These are phyloP conservation scores for Proterorhinus semilunaris DNA, from an alignment of 2,113 vertebrate species.

Conservation along the genomic window DNA sequence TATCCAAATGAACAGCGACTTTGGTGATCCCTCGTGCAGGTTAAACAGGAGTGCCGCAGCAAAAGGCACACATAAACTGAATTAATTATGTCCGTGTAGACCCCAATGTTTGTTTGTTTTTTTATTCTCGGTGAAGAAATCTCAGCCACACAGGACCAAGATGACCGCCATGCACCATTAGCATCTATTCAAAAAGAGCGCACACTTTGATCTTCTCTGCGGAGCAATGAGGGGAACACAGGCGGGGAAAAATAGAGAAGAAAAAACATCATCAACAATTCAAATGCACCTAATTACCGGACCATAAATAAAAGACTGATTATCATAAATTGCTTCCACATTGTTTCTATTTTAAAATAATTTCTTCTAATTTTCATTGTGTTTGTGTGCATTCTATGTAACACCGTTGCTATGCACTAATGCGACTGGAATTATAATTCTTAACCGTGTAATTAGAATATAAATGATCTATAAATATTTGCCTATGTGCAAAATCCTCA, in stretches of 20 bases:
- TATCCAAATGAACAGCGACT: conserved; percentile 17
- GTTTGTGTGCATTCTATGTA: conserved; percentile 20
- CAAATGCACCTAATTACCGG: conserved; percentile 78
- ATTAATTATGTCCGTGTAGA: conserved; percentile 67
- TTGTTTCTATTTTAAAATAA: conserved; percentile 73
- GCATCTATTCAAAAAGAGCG: conserved; percentile 63
- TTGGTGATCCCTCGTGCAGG: conserved; percentile 30
- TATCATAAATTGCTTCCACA: conserved; percentile 83
- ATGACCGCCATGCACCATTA: conserved; percentile 72
- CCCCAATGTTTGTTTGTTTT: conserved; percentile 51
- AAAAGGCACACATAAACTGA: conserved; percentile 58
- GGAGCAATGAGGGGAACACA: conserved; percentile 44
- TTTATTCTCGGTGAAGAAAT: conserved; percentile 28
- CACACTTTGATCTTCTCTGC: conserved; percentile 78
- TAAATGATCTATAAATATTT: conserved; percentile 75
- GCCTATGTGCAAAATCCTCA: conserved; percentile 50
- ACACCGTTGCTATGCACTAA: conserved; percentile 33
- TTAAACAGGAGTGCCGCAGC: conserved; percentile 53
- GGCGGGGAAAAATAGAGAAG: conserved; percentile 45
- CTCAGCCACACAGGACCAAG: conserved; percentile 60
- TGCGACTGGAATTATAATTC: conserved; percentile 66
- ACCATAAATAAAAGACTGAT: conserved; percentile 80
- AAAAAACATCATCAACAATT: conserved; percentile 80
- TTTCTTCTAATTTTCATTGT: conserved; percentile 38
- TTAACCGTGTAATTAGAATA: conserved; percentile 77